These are phyloP conservation scores for Drosophila kanekoi DNA, from an alignment of 2,888 invertebrate genomes.

Conservation along the genomic window DNA sequence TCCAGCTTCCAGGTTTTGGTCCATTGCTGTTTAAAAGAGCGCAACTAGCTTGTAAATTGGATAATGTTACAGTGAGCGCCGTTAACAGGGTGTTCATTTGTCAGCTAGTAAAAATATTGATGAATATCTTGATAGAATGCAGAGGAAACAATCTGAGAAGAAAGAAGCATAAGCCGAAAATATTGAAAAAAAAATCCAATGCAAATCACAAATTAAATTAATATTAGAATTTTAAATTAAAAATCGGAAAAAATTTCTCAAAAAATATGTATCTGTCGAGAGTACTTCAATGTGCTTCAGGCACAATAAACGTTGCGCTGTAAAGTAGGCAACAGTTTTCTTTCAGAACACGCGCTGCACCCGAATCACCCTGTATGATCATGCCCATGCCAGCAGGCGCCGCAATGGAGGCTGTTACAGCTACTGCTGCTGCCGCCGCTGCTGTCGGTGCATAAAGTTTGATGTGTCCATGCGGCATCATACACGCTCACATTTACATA, in stretches of 20 bases:
- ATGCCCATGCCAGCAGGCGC: background rate
- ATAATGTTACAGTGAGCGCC: constrained; percentile 39
- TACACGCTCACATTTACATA: constrained; percentile 72
- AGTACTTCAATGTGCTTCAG: no score
- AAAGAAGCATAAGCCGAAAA: no score
- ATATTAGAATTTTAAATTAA: no score
- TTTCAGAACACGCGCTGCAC: background rate
- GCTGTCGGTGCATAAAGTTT: constrained; percentile 82
- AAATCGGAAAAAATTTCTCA: no score
- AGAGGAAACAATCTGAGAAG: no score
- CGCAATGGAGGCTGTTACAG: constrained; percentile 20
- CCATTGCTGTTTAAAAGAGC: constrained; percentile 38
- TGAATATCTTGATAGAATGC: no score
- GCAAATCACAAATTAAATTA: no score
- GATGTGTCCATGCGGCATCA: constrained; percentile 84
- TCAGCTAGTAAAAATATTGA: no score
- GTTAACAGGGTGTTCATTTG: background rate
- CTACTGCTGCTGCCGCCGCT: constrained; percentile 38
- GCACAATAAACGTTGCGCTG: constrained; percentile 9
- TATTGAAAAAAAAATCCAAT: no score
- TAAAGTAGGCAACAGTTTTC: constrained; percentile 45
- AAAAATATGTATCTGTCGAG: no score
- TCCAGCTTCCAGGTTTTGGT: constrained; percentile 3
- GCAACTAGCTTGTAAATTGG: constrained; percentile 62
- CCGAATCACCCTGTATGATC: constrained; percentile 46